phyloP scores from a whole-genome alignment of 2,113 vertebrate species.

The Numida meleagris region DNA sequence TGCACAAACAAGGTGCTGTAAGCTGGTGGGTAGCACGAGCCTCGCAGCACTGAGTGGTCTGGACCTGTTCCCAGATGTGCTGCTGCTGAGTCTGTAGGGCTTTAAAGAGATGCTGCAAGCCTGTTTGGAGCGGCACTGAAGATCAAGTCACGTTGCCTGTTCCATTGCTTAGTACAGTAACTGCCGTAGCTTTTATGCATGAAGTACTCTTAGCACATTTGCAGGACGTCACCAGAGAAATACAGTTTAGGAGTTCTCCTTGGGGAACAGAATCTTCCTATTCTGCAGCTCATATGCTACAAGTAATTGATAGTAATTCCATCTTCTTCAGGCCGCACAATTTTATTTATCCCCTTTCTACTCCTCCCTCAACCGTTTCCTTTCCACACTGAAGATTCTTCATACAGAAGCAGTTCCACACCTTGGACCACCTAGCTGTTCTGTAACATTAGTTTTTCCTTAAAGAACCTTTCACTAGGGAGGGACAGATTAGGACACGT shows the following conservation, averaged over 20 bases:
- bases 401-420: not conserved
- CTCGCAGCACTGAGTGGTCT: not conserved
- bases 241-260: not conserved
- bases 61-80: conserved; percentile 22
- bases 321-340: not conserved
- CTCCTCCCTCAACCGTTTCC: not conserved
- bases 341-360: not conserved
- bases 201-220: not conserved
- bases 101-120: not conserved
- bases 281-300: accelerated
- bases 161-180: not conserved
- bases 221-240: not conserved
- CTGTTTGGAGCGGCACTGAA: not conserved
- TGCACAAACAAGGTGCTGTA: not conserved
- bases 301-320: not conserved
- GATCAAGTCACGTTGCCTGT: not conserved
- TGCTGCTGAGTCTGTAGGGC: not conserved
- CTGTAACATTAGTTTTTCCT: not conserved
- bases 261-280: not conserved
- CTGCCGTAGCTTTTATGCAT: not conserved
- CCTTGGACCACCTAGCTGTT: not conserved
- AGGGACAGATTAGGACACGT: not conserved
- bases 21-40: not conserved
- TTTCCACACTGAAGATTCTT: not conserved
- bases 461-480: not conserved